Base-by-base conservation (phyloP, 2,888 invertebrate genomes). In the Lasioglossum villosulum region DNA sequence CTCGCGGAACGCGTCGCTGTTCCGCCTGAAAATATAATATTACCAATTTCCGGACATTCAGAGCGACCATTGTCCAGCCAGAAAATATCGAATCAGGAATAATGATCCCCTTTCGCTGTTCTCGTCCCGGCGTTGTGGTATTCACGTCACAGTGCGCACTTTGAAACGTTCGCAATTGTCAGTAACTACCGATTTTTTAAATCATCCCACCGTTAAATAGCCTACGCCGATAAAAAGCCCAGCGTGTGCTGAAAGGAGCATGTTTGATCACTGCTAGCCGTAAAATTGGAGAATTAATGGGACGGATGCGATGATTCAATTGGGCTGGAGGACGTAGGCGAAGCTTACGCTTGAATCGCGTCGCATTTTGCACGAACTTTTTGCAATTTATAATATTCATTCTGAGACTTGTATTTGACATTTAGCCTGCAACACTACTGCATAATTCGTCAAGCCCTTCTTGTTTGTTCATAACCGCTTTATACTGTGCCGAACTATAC, bases 11-110 rank as follows among this genome's bases (percentile, higher is more conserved):
- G 72, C 78, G 48, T 14, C 66, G 37, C 19, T n/a, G 56, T 39
- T 23, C 52, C 5, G 16, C 19, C 42, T 30, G 39, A 84, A 83
- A 84, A 84, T 83, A 78, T 83, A 83, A 83, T 78, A 79, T 84
- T 84, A 83, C 79, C 84, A 84, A 84, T 84, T 84, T 76, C 83
- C 84, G 39, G 34, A 45, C 75, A 83, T 84, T 84, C 84, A 68
- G 56, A 45, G 78, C 42, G 34, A 14, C 83, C 83, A 78, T 84
- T 84, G 78, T 83, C 16, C 75, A 19, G 56, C 19, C 66, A 73
- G 83, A 78, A 83, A 84, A 75, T 84, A 83, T 84, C 83, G 78
- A 75, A 83, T 78, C 75, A 39, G 52, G 70, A 78, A 63, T 82
- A 84, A 84, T 77, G 83, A 77, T 30, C 42, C n/a, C 52, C 34